These are phyloP conservation scores for Lasius fuliginosus DNA, from an alignment of 2,888 invertebrate genomes.

Conservation along the genomic window DNA sequence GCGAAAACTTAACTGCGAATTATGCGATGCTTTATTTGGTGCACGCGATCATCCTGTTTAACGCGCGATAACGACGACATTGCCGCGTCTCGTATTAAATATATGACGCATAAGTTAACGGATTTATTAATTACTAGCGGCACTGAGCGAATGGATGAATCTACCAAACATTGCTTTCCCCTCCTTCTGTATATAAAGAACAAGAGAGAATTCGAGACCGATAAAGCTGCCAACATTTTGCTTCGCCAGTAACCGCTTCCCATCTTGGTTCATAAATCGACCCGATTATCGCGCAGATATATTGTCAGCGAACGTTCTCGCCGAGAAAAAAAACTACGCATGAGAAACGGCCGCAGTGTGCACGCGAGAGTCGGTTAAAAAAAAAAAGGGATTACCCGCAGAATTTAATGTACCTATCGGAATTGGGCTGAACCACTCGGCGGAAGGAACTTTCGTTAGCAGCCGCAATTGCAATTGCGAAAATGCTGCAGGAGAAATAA, in stretches of 20 bases:
- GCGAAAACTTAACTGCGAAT: conserved; percentile 18
- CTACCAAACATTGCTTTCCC: not conserved
- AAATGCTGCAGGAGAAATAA: not conserved
- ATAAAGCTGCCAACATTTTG: conserved; percentile 49
- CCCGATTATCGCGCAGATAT: conserved; percentile 46
- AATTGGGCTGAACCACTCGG: not conserved
- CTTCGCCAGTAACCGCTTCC: conserved; percentile 29
- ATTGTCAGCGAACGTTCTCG: conserved; percentile 37
- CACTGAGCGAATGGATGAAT: not conserved
- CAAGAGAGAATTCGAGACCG: conserved; percentile 26
- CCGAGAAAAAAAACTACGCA: conserved; percentile 13
- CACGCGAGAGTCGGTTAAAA: conserved; percentile 11
- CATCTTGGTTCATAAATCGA: conserved; percentile 49
- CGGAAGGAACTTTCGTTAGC: not conserved
- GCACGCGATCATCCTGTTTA: conserved; percentile 23
- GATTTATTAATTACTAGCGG: conserved; percentile 31
- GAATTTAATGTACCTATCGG: conserved; percentile 24
- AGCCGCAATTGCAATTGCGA: not conserved
- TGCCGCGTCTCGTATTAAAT: conserved; percentile 3
- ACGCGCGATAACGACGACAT: not conserved
- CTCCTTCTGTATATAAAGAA: not conserved
- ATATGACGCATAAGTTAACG: not conserved
- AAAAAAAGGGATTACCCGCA: conserved; percentile 10
- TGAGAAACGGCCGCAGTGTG: conserved; percentile 17
- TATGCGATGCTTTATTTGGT: conserved; percentile 2